phyloP scores from a whole-genome alignment of 1,140 invertebrate genomes.

The Andricus grossulariae region DNA sequence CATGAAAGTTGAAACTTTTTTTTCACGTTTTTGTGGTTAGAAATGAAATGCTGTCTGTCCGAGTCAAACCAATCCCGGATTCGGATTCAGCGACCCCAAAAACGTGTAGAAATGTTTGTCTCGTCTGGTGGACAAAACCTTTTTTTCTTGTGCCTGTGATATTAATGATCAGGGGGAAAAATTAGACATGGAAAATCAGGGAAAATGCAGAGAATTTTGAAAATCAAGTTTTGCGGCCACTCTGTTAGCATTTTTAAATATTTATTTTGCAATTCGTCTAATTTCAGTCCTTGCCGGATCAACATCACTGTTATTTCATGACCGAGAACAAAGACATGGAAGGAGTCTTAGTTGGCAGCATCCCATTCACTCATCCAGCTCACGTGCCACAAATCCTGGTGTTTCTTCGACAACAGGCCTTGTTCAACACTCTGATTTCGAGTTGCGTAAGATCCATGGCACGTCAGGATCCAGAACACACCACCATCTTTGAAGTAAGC shows the following conservation, averaged over 20 bases:
- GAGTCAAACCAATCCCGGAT: too few relatives aligned
- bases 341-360: slow-evolving; percentile 87
- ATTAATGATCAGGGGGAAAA: too few relatives aligned
- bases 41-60: too few relatives aligned
- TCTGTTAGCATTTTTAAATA: neutral
- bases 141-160: too few relatives aligned
- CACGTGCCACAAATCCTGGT: slow-evolving; percentile 93
- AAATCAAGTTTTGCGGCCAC: too few relatives aligned
- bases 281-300: slow-evolving; percentile 89
- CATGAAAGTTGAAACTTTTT: too few relatives aligned
- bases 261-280: slow-evolving; percentile 16
- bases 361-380: slow-evolving; percentile 95
- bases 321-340: slow-evolving; percentile 88
- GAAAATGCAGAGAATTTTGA: too few relatives aligned
- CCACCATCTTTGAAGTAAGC: slow-evolving; percentile 93
- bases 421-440: slow-evolving; percentile 92
- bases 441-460: slow-evolving; percentile 88
- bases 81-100: too few relatives aligned
- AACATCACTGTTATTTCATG: slow-evolving; percentile 95
- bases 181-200: too few relatives aligned
- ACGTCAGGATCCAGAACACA: slow-evolving; percentile 83
- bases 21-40: too few relatives aligned
- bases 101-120: too few relatives aligned
- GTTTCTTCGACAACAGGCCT: slow-evolving; percentile 90
- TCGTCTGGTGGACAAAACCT: too few relatives aligned